Base-by-base conservation (phyloP, 2,797 vertebrate species). In the Hapalemur alaotrensis region DNA sequence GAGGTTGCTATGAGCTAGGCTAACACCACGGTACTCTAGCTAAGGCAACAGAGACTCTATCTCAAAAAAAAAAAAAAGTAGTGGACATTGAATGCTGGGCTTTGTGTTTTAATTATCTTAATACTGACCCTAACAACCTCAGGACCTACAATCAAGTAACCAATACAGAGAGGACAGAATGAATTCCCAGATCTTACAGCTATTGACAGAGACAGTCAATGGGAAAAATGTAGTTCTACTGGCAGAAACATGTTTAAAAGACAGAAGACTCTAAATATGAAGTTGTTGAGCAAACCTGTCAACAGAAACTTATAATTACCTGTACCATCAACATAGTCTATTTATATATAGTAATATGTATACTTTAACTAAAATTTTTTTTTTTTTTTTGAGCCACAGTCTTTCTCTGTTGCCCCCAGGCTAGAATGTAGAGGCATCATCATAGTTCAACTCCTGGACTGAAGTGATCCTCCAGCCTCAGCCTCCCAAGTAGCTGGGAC, bases 71-170 rank as follows among this genome's bases (percentile, higher is more conserved):
- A 46, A 46, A 46, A 46, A 46, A 46, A 95, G 52, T 7, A 54
- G 48, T 30, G 54, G 54, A 57, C 10, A 85, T 17, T 70, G 12
- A 91, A 41, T 30, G 4, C 32, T 70, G 59, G 32, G 48, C 23
- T 92, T 59, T 32, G 32, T 52, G 9, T 69, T 46, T 54, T 87
- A 63, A 89, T 82, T 92, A 92, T 69, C 35, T 91, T 93, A 78
- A 69, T 73, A 89, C 13, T 83, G 79, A 95, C 20, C 30, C 73
- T 92, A 96, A 95, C 32, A 84, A 61, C 28, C 30, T 95, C 61
- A 90, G 69, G 90, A 84, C 35, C 89, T 38, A 91, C 73, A 96
- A 91, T 54, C 70, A 95, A 95, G 22, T 69, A 85, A 70, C 2
- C 48, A 94, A 41, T 78, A 85, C 18, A 89, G 83, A 94, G 3